Conservation (phyloP, 2,113 vertebrate species). For the Ovis aries region DNA sequence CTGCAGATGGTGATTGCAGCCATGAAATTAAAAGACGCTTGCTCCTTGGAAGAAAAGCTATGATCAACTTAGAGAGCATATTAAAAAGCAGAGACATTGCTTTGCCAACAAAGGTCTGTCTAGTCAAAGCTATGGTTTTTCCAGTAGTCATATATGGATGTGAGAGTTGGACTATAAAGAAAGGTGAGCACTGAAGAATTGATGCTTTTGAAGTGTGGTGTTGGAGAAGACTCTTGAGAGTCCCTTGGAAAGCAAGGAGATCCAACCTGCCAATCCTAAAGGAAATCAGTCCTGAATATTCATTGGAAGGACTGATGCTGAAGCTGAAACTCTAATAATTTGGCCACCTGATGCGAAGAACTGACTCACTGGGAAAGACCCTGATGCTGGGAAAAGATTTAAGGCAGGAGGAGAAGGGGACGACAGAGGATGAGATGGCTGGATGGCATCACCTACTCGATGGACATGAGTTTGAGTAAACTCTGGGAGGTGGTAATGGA, state of each 20-base stretch:
- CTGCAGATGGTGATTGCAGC: background rate
- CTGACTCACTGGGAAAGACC: background rate
- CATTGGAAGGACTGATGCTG: background rate
- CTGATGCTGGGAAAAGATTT: background rate
- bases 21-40: background rate
- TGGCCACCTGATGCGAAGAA: background rate
- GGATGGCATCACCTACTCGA: background rate
- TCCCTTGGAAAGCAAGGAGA: background rate
- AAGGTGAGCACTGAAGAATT: rapidly evolving
- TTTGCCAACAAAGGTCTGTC: background rate
- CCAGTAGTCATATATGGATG: background rate
- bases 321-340: background rate
- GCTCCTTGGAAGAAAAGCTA: background rate
- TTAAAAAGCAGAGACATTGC: background rate
- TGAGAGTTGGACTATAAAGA: background rate
- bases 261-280: background rate
- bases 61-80: background rate
- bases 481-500: background rate
- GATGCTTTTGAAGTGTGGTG: background rate
- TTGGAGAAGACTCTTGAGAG: background rate
- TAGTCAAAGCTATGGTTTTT: background rate
- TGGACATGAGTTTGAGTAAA: background rate
- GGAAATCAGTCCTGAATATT: background rate
- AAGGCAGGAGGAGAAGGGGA: background rate
- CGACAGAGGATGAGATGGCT: background rate